phyloP scores from a whole-genome alignment of 2,797 vertebrate genomes.

The Helostoma temminkii region DNA sequence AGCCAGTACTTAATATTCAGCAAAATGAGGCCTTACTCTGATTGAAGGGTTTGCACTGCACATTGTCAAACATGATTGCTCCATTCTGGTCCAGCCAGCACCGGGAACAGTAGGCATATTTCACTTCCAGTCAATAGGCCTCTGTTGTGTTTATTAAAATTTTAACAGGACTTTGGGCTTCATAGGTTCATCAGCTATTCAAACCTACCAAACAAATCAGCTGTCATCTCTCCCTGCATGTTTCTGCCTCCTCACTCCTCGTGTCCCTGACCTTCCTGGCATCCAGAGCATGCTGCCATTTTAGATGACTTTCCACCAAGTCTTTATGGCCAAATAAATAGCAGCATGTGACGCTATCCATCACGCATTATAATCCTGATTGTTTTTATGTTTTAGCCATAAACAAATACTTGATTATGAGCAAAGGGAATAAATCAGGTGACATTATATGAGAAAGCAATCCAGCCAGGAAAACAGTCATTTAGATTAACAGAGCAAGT shows the following conservation, averaged over 20 bases:
- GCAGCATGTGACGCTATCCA: constrained; percentile 80
- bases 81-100: constrained; percentile 81
- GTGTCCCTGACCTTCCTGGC: constrained; percentile 82
- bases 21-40: constrained; percentile 85
- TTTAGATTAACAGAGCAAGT: constrained; percentile 81
- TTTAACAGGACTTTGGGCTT: constrained; percentile 85
- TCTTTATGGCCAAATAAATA: constrained; percentile 87
- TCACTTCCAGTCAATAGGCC: constrained; percentile 87
- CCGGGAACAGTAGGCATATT: constrained; percentile 84
- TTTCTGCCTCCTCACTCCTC: constrained; percentile 19
- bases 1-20: constrained; percentile 83
- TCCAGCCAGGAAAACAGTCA: constrained; percentile 71
- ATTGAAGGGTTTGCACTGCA: constrained; percentile 85
- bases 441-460: constrained; percentile 67
- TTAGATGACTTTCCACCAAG: constrained; percentile 79
- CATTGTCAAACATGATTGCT: constrained; percentile 87
- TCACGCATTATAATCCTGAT: constrained; percentile 85
- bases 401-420: constrained; percentile 88
- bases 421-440: constrained; percentile 83
- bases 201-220: constrained; percentile 82
- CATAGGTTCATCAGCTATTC: constrained; percentile 88
- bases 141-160: constrained; percentile 89
- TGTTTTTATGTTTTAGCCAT: constrained; percentile 86
- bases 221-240: constrained; percentile 65
- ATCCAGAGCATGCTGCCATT: constrained; percentile 58